Percentiles rank a stretch among this genome's conserved stretches.
Conservation (phyloP, 1,140 invertebrate genomes). For the Zaprionus capensis region DNA sequence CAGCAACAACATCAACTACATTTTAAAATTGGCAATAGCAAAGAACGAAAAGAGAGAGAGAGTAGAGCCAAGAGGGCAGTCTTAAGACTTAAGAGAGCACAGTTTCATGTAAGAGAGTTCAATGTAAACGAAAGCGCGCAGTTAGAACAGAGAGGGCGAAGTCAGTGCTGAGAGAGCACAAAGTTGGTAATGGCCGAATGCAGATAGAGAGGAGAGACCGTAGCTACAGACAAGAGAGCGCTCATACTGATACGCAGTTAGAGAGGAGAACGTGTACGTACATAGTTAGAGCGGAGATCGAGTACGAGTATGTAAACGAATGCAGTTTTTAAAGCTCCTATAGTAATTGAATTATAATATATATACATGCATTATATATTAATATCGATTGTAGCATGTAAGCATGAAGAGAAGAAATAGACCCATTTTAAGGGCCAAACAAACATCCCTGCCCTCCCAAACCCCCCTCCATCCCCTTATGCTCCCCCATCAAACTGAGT, state of each 20-base stretch:
- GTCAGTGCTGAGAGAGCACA: no score
- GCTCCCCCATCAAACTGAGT: slow-evolving; percentile 27
- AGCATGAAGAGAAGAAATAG: slow-evolving; percentile 26
- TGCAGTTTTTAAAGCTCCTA: slow-evolving; percentile 70
- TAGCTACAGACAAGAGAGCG: no score
- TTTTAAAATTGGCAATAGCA: slow-evolving; percentile 25
- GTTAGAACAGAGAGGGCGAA: no score
- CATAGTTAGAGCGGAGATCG: not conserved
- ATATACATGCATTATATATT: slow-evolving; percentile 41
- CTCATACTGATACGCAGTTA: not conserved
- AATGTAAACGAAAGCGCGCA: no score
- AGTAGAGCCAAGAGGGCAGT: not conserved
- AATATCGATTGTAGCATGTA: slow-evolving; percentile 49
- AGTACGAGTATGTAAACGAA: slow-evolving; percentile 38
- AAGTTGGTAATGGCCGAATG: no score
- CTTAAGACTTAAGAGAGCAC: no score
- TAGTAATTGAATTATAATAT: slow-evolving; percentile 67
- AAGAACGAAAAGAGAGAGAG: slow-evolving; percentile 4
- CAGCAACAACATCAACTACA: slow-evolving; percentile 29
- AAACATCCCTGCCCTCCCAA: not conserved
- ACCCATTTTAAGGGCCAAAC: slow-evolving; percentile 42
- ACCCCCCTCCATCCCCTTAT: not conserved
- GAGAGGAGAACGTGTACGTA: not conserved
- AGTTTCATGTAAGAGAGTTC: no score
- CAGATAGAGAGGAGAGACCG: not conserved